Percentiles rank a stretch among this genome's conserved stretches.
Conservation (phyloP, 2,797 vertebrate species). For the Eulemur albifrons region DNA sequence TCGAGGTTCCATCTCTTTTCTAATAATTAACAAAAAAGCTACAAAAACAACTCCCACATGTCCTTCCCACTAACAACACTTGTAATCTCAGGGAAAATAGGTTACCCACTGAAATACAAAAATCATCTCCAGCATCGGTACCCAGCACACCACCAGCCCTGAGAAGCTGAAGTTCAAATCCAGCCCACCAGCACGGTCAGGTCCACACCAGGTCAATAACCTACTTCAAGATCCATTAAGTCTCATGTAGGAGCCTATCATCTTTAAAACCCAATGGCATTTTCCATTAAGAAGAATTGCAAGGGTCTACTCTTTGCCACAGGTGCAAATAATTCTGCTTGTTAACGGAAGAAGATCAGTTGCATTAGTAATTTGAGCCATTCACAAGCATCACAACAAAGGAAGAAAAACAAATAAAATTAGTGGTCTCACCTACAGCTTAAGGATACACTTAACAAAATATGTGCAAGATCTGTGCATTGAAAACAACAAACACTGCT, state of each 20-base stretch:
- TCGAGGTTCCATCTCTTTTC: constrained; percentile 58
- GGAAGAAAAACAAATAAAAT: neutral
- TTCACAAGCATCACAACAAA: neutral
- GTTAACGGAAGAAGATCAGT: neutral
- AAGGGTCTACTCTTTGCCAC: neutral
- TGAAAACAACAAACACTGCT: neutral
- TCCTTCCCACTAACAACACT: neutral
- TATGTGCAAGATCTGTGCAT: neutral
- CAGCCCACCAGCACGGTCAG: neutral
- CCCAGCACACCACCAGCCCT: neutral
- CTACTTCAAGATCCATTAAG: constrained; percentile 46
- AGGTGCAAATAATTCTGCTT: neutral
- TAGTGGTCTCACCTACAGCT: neutral
- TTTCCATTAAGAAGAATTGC: constrained; percentile 40
- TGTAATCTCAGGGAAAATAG: neutral
- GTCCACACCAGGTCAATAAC: neutral
- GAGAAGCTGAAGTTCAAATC: constrained; percentile 13
- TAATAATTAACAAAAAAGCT: constrained; percentile 71
- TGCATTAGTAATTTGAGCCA: neutral
- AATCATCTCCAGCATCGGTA: neutral
- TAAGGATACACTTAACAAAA: neutral
- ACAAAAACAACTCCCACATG: constrained; percentile 4
- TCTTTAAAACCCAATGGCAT: constrained; percentile 30
- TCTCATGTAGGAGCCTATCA: neutral
- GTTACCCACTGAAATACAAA: neutral